Conservation (phyloP, 1,140 invertebrate species). For the Drosophila nikananu region DNA sequence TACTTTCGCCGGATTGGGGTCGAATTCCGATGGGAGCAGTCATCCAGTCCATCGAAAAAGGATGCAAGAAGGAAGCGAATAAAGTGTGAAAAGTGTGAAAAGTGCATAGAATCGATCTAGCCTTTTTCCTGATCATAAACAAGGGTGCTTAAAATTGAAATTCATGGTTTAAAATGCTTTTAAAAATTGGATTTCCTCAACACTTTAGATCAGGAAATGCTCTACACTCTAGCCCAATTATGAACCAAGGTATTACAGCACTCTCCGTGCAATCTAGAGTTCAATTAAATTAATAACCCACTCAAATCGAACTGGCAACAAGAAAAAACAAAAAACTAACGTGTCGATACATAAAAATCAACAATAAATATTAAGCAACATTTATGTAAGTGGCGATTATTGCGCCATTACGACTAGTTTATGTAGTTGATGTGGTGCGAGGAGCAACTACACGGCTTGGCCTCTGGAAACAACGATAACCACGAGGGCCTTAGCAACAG, state of each 20-base stretch:
- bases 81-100: constrained; percentile 21
- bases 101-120: neutral
- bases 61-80: constrained; percentile 26
- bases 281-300: constrained; percentile 58
- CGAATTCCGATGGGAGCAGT: constrained; percentile 7
- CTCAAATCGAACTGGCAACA: constrained; percentile 22
- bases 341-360: constrained; percentile 47
- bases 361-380: constrained; percentile 72
- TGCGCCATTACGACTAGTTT: constrained; percentile 69
- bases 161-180: neutral
- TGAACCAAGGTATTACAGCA: constrained; percentile 1
- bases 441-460: constrained; percentile 21
- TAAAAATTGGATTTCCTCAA: neutral
- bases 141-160: neutral
- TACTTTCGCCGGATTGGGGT: constrained; percentile 30
- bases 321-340: constrained; percentile 7
- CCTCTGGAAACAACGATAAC: constrained; percentile 18
- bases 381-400: constrained; percentile 77
- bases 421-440: constrained; percentile 41
- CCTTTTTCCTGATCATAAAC: neutral
- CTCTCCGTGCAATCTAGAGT: neutral
- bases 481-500: constrained; percentile 38
- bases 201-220: neutral
- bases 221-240: constrained; percentile 3
- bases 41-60: constrained; percentile 15